phyloP scores from a whole-genome alignment of 2,888 invertebrate genomes.

The Zootermopsis nevadensis region DNA sequence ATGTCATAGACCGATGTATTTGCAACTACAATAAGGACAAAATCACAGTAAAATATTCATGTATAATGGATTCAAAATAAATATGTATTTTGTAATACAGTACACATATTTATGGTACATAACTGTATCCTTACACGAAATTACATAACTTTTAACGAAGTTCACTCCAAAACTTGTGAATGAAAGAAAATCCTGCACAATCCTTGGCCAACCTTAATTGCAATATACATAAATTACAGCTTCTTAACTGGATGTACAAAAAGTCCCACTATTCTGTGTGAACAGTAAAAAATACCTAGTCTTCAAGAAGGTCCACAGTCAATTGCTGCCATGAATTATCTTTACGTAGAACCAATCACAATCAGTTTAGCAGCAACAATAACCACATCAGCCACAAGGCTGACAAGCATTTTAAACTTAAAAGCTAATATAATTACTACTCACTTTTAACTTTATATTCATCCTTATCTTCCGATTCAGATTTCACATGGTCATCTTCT shows the following conservation, averaged over 20 bases:
- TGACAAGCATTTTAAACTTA: background rate
- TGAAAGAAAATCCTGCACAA: background rate
- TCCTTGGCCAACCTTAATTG: background rate
- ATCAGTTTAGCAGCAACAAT: background rate
- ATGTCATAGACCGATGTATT: background rate
- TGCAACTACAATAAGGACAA: background rate
- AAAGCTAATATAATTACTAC: conserved; percentile 4
- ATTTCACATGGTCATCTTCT: background rate
- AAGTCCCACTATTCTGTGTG: background rate
- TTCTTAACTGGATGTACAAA: background rate
- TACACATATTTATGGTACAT: background rate
- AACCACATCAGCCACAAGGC: background rate
- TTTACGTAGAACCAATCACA: background rate
- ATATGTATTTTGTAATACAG: conserved; percentile 7
- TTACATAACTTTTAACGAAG: background rate
- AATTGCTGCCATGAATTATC: background rate
- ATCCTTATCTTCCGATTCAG: conserved; percentile 20
- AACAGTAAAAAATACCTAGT: background rate
- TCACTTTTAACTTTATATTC: conserved; percentile 32
- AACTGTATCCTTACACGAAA: background rate
- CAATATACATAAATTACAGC: background rate
- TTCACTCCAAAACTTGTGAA: background rate
- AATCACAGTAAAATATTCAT: background rate
- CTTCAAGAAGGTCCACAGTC: background rate
- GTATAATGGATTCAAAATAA: background rate